phyloP scores from a whole-genome alignment of 2,113 vertebrate genomes.

The Hippoglossus stenolepis region DNA sequence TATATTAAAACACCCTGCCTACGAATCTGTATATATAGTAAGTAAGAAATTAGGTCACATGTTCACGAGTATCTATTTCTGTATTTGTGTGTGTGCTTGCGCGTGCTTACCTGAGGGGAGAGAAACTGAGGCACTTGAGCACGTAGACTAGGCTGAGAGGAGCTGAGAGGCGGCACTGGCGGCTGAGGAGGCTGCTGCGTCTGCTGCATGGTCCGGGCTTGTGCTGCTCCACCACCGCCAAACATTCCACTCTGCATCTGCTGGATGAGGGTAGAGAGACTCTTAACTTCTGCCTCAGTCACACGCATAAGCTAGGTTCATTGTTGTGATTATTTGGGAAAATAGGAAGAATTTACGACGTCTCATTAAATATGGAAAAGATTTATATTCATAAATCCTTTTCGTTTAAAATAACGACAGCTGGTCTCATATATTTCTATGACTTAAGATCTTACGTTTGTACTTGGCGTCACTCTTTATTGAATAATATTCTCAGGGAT shows the following conservation, averaged over 20 bases:
- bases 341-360: too few relatives aligned
- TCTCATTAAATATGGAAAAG: too few relatives aligned
- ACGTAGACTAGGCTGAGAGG: conserved; percentile 99
- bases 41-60: neutral
- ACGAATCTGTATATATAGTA: neutral
- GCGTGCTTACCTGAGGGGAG: conserved; percentile 93
- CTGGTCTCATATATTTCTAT: too few relatives aligned
- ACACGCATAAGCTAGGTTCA: neutral
- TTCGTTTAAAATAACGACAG: too few relatives aligned
- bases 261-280: conserved; percentile 73
- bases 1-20: neutral
- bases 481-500: neutral
- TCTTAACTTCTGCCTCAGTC: neutral
- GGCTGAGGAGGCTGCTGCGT: conserved; percentile 86
- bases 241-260: conserved; percentile 98
- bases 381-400: too few relatives aligned
- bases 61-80: neutral
- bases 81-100: neutral
- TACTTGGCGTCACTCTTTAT: neutral
- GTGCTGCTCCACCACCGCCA: conserved; percentile 96
- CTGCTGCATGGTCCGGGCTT: conserved; percentile 95
- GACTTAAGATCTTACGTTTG: too few relatives aligned
- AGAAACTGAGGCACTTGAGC: conserved; percentile 99
- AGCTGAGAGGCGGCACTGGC: conserved; percentile 95
- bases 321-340: neutral